These are phyloP conservation scores for Origma solitaria DNA, from an alignment of 2,113 vertebrate genomes.

Conservation along the genomic window DNA sequence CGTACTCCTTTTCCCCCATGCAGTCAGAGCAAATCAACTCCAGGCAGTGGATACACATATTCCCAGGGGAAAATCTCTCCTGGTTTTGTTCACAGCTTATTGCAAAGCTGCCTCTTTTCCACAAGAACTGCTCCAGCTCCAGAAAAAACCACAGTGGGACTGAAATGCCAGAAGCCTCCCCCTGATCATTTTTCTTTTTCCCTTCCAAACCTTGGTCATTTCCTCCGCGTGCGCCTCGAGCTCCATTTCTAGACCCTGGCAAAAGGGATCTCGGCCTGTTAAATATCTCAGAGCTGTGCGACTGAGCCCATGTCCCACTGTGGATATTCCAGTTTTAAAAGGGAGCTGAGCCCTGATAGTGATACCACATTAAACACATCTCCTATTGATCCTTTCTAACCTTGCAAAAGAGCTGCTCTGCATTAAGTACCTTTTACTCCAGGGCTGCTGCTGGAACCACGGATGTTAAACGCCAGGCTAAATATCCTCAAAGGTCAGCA, in stretches of 20 bases:
- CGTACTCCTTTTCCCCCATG: rapidly evolving
- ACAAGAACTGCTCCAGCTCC: not conserved
- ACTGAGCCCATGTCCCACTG: conserved; percentile 47
- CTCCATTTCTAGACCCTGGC: not conserved
- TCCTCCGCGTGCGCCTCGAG: not conserved
- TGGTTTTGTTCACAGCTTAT: not conserved
- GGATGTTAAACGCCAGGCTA: conserved; percentile 72
- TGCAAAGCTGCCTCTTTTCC: not conserved
- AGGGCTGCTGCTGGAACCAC: conserved; percentile 61
- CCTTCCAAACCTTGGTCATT: not conserved
- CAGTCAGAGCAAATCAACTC: not conserved
- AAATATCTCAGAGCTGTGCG: conserved; percentile 51
- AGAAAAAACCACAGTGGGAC: not conserved
- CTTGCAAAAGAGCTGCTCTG: conserved; percentile 69
- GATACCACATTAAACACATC: conserved; percentile 79
- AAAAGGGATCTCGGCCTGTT: not conserved
- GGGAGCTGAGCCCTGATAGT: conserved; percentile 70
- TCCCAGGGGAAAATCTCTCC: not conserved
- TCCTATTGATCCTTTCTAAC: conserved; percentile 79
- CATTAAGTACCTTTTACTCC: conserved; percentile 77
- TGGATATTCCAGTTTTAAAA: conserved; percentile 69
- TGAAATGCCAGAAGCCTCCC: not conserved
- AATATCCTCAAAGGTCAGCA: conserved; percentile 71
- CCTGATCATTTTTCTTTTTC: not conserved
- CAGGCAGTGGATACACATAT: not conserved